Conservation (phyloP, 2,797 vertebrate genomes). For the Bovichtus variegatus region DNA sequence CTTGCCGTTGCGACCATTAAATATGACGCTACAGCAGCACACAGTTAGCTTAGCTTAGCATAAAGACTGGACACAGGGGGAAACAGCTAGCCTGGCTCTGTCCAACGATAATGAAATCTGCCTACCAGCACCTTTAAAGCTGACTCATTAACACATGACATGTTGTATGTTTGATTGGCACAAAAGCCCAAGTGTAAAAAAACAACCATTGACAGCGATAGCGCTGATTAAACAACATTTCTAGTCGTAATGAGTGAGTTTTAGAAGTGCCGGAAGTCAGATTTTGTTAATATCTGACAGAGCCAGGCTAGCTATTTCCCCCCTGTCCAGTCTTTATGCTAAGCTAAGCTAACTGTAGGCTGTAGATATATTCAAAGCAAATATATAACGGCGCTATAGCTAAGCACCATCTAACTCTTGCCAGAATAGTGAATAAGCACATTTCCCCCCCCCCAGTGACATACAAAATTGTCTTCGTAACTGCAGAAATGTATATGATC, state of each 20-base stretch:
- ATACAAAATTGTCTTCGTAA: too few relatives aligned
- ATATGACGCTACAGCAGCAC: neutral
- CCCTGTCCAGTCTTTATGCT: neutral
- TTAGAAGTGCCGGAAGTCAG: neutral
- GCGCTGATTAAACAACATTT: too few relatives aligned
- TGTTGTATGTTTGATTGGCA: neutral
- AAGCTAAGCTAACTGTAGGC: too few relatives aligned
- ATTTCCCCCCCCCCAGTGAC: too few relatives aligned
- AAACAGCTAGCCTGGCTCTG: neutral
- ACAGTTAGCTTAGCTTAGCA: too few relatives aligned
- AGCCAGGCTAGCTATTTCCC: neutral
- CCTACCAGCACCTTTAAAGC: neutral
- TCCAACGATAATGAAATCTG: neutral
- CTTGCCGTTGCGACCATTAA: neutral
- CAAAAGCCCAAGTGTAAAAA: neutral
- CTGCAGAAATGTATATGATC: too few relatives aligned
- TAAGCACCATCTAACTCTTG: too few relatives aligned
- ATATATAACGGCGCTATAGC: too few relatives aligned
- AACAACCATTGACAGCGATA: too few relatives aligned
- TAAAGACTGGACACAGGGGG: neutral
- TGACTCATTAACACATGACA: neutral
- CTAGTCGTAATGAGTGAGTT: too few relatives aligned
- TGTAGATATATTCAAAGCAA: neutral
- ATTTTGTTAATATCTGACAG: neutral
- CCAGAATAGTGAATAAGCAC: neutral